Evolutionary conservation across 2,888 invertebrate species (phyloP).

Genomic region (Pogonocherus hispidulus): DNA sequence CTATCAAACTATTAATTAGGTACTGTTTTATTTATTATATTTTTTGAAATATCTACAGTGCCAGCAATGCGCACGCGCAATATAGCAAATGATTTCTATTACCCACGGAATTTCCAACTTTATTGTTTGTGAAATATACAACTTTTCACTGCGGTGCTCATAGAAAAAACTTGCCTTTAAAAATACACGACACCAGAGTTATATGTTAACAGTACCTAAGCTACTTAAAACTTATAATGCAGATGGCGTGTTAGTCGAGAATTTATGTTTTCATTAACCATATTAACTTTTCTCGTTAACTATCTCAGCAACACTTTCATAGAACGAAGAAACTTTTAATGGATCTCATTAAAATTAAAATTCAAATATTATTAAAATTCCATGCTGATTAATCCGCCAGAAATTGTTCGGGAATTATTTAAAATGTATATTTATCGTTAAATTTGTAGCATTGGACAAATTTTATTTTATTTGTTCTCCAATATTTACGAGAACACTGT

Average conservation of each 20-base stretch:
- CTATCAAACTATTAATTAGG: neutral
- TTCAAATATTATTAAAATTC: conserved; percentile 15
- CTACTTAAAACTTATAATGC: conserved; percentile 25
- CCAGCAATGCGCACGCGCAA: too few relatives aligned
- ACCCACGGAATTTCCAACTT: too few relatives aligned
- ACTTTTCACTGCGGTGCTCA: too few relatives aligned
- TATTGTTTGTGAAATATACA: too few relatives aligned
- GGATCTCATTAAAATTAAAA: conserved; percentile 22
- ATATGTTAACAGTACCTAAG: neutral
- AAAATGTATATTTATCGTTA: neutral
- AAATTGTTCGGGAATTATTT: neutral
- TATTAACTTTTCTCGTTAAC: conserved; percentile 34
- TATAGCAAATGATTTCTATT: too few relatives aligned
- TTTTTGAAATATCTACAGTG: too few relatives aligned
- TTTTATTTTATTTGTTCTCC: neutral
- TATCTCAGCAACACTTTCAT: conserved; percentile 20
- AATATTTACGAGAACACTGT: neutral
- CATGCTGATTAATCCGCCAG: neutral
- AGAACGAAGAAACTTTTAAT: conserved; percentile 19
- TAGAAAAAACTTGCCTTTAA: too few relatives aligned
- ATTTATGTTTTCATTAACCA: conserved; percentile 34
- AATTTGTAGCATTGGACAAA: neutral
- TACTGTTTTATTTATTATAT: too few relatives aligned
- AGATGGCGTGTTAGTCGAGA: conserved; percentile 22
- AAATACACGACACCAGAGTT: too few relatives aligned